Evolutionary conservation across 1,140 invertebrate species (phyloP), one percentile per base, ranked within the genome.

Genomic region (Trichomalopsis sarcophagae): DNA sequence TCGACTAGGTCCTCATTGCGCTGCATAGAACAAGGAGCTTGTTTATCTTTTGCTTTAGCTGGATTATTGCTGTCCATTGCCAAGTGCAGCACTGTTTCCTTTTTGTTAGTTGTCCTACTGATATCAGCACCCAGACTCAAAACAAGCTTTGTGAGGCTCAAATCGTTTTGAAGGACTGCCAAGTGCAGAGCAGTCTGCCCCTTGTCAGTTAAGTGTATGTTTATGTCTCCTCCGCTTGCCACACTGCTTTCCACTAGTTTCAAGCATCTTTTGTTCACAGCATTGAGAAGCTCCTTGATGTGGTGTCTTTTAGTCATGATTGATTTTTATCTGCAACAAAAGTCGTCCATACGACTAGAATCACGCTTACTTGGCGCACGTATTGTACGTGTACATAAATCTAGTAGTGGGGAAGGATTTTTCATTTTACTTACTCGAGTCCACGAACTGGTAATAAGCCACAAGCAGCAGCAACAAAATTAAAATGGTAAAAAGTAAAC

Each of bases 141-240:
- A 6, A 76, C 21, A 76, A 40, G 13, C 10, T 40, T 76, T 13
- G 40, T 30, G 10, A 40, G 13, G 21, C 2, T 10, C 21, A 76
- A n/a, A 7, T 76, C 40, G 13, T 76, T 47, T 9, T 44, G 36
- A 23, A n/a, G 21, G 3, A 76, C 40, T n/a, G 74, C 36, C 74
- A 76, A 27, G 17, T 76, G 74, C 3, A 76, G n/a, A 40, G 36
- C 36, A 44, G 74, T 76, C 36, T 76, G 36, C 13, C 74, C 74
- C n/a, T 76, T 76, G 21, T 0, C 3, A 47, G 23, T 76, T 9
- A 76, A 47, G 2, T n/a, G 17, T 9, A 62, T 6, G 36, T 76
- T 76, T 76, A 76, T 33, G 36, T 76, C 21, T 17, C 7, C 23
- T 1, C 2, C 5, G 23, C 44, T 76, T 10, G 6, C 33, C n/a